Base-by-base conservation (phyloP, 2,113 vertebrate genomes). In the Solea senegalensis region DNA sequence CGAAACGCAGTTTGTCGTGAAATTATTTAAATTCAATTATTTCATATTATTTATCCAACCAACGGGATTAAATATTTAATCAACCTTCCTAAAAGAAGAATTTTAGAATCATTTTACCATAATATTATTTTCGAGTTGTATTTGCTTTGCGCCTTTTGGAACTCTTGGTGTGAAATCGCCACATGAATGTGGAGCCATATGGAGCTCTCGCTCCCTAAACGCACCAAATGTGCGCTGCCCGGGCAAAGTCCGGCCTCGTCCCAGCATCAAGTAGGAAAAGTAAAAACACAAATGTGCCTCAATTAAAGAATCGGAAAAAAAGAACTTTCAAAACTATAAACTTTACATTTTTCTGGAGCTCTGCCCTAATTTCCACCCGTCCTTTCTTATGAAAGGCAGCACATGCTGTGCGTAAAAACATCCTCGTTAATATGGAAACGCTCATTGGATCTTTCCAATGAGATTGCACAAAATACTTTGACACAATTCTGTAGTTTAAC, bases 211-310 rank as follows among this genome's bases (percentile, higher is more conserved):
- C 58, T 40, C 34, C 56, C 78, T 72, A 86, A 78, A 88, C 56
- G 78, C 69, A 67, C 78, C 90, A 90, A 88, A 88, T 76, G 83
- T 74, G 68, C 72, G 26, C 44, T 64, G 57, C 57, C 13, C 54
- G 57, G 14, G 50, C 21, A 60, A 13, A 74, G 21, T 54, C 27
- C 61, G 53, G 12, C 52, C 59, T 72, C 52, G n/a, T 21, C 74
- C 54, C 71, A 6, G 2, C 48, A 26, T 11, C 41, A 69, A 34
- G 16, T 51, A n/a, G 40, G 12, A 9, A 14, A 50, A 55, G 15
- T 27, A 27, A 21, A 28, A n/a, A 9, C 44, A 55, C 8, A 7
- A 8, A 61, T 60, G 15, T 26, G 16, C 28, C 14, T 10, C 49
- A 39, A 0, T 13, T 10, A n/a, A 9, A 11, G 3, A 13, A 46